phyloP scores from a whole-genome alignment of 2,113 vertebrate genomes.

The Rhynchopsitta pachyrhyncha region DNA sequence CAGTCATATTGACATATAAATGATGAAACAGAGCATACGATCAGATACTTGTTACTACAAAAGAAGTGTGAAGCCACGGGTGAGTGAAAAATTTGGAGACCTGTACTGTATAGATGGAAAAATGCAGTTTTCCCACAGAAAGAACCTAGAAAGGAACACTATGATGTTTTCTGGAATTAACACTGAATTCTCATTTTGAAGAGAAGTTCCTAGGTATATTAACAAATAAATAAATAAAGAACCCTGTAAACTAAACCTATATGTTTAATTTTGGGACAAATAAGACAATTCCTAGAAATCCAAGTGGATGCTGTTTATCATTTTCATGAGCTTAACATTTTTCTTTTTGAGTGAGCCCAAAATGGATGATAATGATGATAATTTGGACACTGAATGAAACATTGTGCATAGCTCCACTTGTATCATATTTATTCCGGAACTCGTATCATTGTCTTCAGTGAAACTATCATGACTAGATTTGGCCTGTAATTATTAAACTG shows the following conservation, averaged over 20 bases:
- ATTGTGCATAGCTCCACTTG: background rate
- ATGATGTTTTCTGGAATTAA: background rate
- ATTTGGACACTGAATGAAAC: background rate
- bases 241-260: background rate
- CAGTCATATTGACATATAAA: constrained; percentile 26
- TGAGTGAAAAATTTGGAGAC: constrained; percentile 15
- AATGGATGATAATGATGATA: background rate
- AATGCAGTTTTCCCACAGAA: background rate
- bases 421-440: background rate
- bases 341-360: background rate
- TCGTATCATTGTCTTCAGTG: background rate
- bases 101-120: background rate
- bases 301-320: background rate
- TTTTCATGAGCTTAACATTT: background rate
- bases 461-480: background rate
- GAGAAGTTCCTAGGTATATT: background rate
- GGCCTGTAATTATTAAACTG: background rate
- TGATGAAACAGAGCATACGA: constrained; percentile 41
- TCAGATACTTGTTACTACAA: constrained; percentile 5
- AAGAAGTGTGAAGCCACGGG: background rate
- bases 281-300: background rate
- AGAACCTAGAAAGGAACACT: background rate
- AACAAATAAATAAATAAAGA: background rate
- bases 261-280: background rate
- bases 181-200: background rate